A percentile compares a stretch with the other conserved stretches of the same genome.
Evolutionary conservation across 2,888 invertebrate genomes (phyloP).

Genomic region (Synergus umbraculus): DNA sequence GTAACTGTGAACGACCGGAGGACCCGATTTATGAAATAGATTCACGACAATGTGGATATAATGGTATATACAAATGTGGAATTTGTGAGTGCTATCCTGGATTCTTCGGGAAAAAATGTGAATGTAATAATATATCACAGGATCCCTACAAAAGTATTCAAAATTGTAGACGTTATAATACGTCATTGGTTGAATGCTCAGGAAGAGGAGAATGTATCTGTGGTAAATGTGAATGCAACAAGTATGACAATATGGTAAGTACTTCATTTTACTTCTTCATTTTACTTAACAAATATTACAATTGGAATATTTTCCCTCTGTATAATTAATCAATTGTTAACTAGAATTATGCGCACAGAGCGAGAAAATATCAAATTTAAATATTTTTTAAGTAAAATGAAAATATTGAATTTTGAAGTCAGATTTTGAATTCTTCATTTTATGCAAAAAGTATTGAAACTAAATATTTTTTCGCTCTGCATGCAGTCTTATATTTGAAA

Average conservation of each 20-base stretch:
- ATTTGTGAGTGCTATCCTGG: constrained; percentile 90
- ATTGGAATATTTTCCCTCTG: no score
- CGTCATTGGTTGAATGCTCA: constrained; percentile 83
- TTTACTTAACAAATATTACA: no score
- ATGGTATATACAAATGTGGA: constrained; percentile 93
- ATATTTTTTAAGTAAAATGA: no score
- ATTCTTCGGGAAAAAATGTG: constrained; percentile 92
- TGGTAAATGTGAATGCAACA: constrained; percentile 89
- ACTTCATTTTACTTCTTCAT: no score
- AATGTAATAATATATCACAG: constrained; percentile 82
- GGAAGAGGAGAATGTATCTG: constrained; percentile 90
- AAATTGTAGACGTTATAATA: constrained; percentile 85
- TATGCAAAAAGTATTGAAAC: no score
- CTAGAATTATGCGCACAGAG: no score
- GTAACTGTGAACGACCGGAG: constrained; percentile 89
- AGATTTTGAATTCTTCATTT: no score
- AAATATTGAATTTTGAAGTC: no score
- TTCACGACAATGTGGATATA: constrained; percentile 84
- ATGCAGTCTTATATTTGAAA: no score
- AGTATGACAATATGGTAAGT: constrained; percentile 50
- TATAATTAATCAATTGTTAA: no score
- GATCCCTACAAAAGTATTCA: constrained; percentile 71
- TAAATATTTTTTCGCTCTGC: no score
- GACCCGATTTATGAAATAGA: constrained; percentile 79
- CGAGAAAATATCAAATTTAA: no score